Conservation (phyloP, 2,797 vertebrate species). For the Ptychobarbus kaznakovi region DNA sequence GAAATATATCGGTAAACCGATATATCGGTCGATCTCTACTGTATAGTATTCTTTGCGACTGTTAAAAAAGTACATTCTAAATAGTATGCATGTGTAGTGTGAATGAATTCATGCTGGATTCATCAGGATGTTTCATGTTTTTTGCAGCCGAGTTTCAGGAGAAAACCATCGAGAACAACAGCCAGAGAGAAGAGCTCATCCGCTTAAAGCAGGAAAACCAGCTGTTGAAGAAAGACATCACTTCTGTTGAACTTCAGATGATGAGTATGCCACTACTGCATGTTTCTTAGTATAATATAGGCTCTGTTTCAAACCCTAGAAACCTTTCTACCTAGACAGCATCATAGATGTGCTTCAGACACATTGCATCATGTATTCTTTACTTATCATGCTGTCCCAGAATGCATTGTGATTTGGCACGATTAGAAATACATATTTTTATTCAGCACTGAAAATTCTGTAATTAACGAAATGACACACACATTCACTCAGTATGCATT, state of each 20-base stretch:
- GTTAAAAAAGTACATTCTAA: not conserved
- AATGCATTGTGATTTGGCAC: not conserved
- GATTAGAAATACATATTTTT: not conserved
- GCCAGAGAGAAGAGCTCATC: conserved; percentile 86
- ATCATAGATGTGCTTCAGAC: not conserved
- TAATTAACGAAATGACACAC: not conserved
- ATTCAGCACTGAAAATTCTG: not conserved
- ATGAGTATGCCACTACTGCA: conserved; percentile 10
- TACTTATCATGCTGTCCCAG: not conserved
- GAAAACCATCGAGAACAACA: conserved; percentile 82
- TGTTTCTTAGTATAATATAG: not conserved
- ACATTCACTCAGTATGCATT: not conserved
- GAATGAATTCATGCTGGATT: not conserved
- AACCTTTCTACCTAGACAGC: not conserved
- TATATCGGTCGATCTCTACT: not conserved
- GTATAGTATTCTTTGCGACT: not conserved
- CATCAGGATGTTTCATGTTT: not conserved
- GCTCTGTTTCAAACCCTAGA: not conserved
- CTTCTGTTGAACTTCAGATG: not conserved
- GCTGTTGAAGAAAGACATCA: conserved; percentile 79
- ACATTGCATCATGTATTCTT: not conserved
- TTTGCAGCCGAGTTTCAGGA: conserved; percentile 77
- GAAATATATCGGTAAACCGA: no score
- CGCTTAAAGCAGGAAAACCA: conserved; percentile 85
- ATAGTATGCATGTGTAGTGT: not conserved